These are phyloP conservation scores for Cyrtonyx montezumae DNA, from an alignment of 2,113 vertebrate species.

Conservation along the genomic window DNA sequence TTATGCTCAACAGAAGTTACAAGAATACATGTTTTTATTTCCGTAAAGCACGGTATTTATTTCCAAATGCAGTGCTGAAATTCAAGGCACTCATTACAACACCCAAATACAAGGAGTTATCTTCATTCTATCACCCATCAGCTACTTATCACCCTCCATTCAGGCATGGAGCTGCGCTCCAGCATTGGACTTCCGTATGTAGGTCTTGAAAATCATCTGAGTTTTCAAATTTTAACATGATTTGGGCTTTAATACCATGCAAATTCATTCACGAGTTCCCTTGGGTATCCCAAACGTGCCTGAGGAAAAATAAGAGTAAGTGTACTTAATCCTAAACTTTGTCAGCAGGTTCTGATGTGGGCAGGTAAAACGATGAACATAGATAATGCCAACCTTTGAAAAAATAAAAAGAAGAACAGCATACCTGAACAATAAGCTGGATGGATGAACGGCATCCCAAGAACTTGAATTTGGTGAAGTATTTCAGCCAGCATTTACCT, in stretches of 20 bases:
- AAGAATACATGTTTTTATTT: neutral
- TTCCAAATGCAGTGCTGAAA: neutral
- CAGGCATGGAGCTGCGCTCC: neutral
- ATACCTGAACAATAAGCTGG: constrained; percentile 14
- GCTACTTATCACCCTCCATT: neutral
- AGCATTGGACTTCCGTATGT: neutral
- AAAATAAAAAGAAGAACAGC: neutral
- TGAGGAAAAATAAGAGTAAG: neutral
- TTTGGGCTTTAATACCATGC: neutral
- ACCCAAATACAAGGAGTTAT: neutral
- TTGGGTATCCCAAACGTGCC: neutral
- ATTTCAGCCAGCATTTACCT: neutral
- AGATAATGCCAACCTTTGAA: constrained; percentile 29
- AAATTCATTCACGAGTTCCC: neutral
- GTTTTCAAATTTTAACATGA: neutral
- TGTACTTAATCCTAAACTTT: constrained; percentile 16
- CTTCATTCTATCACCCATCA: neutral
- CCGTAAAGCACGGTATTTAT: neutral
- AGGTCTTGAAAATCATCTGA: neutral
- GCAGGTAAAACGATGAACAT: constrained; percentile 25
- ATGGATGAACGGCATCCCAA: neutral
- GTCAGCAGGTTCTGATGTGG: constrained; percentile 44
- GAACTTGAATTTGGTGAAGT: neutral
- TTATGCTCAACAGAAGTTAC: neutral
- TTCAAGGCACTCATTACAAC: neutral